Conservation (phyloP, 2,113 vertebrate genomes). For the Malurus alboscapulatus region DNA sequence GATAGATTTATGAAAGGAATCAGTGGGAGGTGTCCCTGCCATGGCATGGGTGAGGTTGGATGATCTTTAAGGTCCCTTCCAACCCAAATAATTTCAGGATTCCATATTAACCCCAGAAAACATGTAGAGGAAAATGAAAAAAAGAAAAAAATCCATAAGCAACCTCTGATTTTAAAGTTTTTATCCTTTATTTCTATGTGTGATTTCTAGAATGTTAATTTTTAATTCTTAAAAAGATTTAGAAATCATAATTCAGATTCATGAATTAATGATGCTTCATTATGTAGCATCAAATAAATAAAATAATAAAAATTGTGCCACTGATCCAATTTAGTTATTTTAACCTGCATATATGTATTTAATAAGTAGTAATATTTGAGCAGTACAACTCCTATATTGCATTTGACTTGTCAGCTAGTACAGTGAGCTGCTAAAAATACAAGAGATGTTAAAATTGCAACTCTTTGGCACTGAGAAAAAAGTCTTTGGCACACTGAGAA, state of each 20-base stretch:
- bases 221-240: background rate
- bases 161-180: background rate
- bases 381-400: background rate
- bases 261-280: too few relatives aligned
- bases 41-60: accelerated
- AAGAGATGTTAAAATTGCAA: background rate
- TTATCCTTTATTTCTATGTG: background rate
- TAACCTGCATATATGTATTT: background rate
- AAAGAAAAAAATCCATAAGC: background rate
- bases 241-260: background rate
- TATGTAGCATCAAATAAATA: background rate
- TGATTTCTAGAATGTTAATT: background rate
- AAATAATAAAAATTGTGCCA: background rate
- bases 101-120: background rate
- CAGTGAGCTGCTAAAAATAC: background rate
- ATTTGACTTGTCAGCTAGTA: background rate
- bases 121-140: background rate
- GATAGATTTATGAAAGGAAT: background rate
- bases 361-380: background rate
- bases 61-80: accelerated
- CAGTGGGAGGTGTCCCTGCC: background rate
- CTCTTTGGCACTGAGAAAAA: background rate
- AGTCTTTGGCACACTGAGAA: background rate
- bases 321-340: background rate
- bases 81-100: background rate